Conservation (phyloP, 37 sponge, comb jelly and placozoan species). For the Aphrocallistes beatrix region DNA sequence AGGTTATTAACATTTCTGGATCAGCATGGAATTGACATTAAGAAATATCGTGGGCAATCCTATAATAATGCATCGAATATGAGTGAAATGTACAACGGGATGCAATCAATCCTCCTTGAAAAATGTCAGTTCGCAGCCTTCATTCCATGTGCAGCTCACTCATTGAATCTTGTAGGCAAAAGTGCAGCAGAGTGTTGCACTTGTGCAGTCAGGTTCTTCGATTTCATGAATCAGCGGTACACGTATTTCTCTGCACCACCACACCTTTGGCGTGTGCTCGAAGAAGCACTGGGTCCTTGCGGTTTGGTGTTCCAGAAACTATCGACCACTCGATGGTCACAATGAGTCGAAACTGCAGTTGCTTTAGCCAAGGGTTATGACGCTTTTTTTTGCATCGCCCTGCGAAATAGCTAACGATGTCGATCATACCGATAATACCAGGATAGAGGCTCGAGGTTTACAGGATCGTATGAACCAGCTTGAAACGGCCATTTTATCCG, state of each 20-base stretch:
- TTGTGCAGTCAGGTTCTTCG: conserved; percentile 23
- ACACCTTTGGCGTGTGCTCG: conserved; percentile 22
- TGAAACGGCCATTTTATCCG: conserved; percentile 24
- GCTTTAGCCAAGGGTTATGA: conserved; percentile 24
- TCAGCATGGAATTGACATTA: conserved; percentile 18
- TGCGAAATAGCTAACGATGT: conserved; percentile 19
- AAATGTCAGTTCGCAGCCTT: conserved; percentile 15
- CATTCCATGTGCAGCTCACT: conserved; percentile 27
- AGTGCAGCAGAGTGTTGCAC: conserved; percentile 21
- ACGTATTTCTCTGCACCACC: conserved; percentile 29
- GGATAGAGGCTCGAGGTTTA: conserved; percentile 14
- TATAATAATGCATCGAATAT: conserved; percentile 26
- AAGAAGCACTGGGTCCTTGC: background rate
- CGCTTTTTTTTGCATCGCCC: background rate
- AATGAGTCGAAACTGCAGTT: conserved; percentile 20
- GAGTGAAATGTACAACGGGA: background rate
- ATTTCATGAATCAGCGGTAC: conserved; percentile 1
- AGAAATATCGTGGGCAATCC: conserved; percentile 17
- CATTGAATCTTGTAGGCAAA: conserved; percentile 25
- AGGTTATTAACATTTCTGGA: conserved; percentile 14
- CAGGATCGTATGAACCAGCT: conserved; percentile 8
- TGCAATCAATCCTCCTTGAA: conserved; percentile 18
- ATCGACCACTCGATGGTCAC: conserved; percentile 23
- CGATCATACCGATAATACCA: conserved; percentile 16
- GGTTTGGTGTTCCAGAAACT: conserved; percentile 12